These are phyloP conservation scores for Guaruba guarouba DNA, from an alignment of 2,113 vertebrate genomes.

Conservation along the genomic window DNA sequence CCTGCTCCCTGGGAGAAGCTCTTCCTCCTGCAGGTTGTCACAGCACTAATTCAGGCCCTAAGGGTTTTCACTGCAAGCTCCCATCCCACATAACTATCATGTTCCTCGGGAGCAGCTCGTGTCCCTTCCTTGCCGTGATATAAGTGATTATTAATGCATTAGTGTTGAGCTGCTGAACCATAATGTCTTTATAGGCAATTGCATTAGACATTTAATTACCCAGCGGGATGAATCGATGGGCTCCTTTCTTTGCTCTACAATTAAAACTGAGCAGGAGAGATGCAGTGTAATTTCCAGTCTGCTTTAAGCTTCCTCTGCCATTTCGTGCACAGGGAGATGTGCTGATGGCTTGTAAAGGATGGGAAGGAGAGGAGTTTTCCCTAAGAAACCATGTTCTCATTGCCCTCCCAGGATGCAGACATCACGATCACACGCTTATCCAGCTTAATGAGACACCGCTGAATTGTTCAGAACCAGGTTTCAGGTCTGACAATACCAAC, in stretches of 20 bases:
- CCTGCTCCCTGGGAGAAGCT: background rate
- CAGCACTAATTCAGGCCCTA: background rate
- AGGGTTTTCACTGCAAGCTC: background rate
- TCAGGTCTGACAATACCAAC: background rate
- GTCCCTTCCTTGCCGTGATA: background rate
- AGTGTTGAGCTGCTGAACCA: conserved; percentile 15
- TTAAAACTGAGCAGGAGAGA: background rate
- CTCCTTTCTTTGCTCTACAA: conserved; percentile 42
- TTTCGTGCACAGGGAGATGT: accelerated
- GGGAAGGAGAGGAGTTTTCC: background rate
- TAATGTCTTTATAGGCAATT: conserved; percentile 37
- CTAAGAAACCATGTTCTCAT: background rate
- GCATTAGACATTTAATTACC: conserved; percentile 54
- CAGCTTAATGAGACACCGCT: background rate
- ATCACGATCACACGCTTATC: background rate
- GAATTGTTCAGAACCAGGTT: background rate
- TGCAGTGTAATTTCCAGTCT: background rate
- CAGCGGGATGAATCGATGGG: background rate
- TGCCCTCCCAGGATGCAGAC: background rate
- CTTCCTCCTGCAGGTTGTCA: background rate
- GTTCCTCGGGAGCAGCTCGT: background rate
- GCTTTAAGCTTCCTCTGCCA: background rate
- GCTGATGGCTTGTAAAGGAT: background rate
- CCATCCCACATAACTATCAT: accelerated
- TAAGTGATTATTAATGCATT: background rate